Evolutionary conservation across 1,140 invertebrate genomes (phyloP), one percentile per base, ranked within the genome.

Genomic region (Oedothorax gibbosus): DNA sequence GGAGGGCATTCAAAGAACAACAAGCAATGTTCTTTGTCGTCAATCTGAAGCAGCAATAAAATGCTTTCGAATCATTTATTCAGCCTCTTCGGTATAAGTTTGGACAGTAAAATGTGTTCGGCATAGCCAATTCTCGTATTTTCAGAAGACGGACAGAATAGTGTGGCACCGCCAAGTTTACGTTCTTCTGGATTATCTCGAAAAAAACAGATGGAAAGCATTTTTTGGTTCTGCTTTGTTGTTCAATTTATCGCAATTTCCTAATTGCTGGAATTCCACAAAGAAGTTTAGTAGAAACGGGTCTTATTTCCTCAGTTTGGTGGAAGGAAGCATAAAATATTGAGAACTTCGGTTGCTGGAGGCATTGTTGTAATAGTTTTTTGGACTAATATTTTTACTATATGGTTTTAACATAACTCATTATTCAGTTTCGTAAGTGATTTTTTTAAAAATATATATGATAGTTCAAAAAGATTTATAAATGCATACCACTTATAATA

Each of bases 21-120:
- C 64, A 81, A 71, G 8, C 65, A 60, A 57, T 60, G 7, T 5
- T 9, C 54, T 81, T 81, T 81, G 78, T 81, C 66, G 78, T 81
- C 78, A 81, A 81, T 81, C 78, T 81, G 66, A 71, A 71, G 64
- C 10, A 66, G 66, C 78, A 81, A 81, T 81, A 81, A 81, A 81
- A 81, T 71, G 78, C 71, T 81, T 12, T 81, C 78, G 78, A 81
- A 71, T 81, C 78, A 81, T 81, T 81, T 81, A 81, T 81, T 81
- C 53, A 71, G 78, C 20, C 66, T 62, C 49, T 71, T 60, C 64
- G 15, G 54, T 20, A 81, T 71, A 71, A 49, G 53, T 71, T 81
- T 71, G 66, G 78, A 81, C 78, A 81, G 78, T 81, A 81, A 81
- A 81, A 62, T 81, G 78, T 81, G 78, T 51, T 71, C 66, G 51